These are phyloP conservation scores for Gouania willdenowi DNA, from an alignment of 2,797 vertebrate species.

Conservation along the genomic window DNA sequence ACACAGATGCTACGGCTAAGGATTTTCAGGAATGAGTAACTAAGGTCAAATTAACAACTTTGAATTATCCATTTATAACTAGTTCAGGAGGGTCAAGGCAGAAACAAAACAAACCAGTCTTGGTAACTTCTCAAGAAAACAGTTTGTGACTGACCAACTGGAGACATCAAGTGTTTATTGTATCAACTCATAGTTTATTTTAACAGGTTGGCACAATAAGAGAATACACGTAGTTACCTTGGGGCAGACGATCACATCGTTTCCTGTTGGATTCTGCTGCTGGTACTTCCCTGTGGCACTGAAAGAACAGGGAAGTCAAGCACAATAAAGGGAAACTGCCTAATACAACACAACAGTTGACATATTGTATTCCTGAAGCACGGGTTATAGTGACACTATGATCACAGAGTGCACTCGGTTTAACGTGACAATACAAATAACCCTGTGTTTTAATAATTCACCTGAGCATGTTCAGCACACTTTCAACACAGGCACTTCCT, in stretches of 20 bases:
- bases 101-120: conserved; percentile 17
- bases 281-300: not conserved
- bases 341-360: conserved; percentile 60
- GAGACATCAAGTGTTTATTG: conserved; percentile 32
- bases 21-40: conserved; percentile 39
- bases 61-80: conserved; percentile 50
- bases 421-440: conserved; percentile 70
- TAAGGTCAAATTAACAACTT: conserved; percentile 49
- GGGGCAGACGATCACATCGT: conserved; percentile 9
- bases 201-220: conserved; percentile 21
- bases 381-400: conserved; percentile 59
- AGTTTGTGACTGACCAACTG: conserved; percentile 48
- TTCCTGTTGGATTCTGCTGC: conserved; percentile 14
- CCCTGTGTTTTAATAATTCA: conserved; percentile 65
- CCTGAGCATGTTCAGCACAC: conserved; percentile 52
- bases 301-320: conserved; percentile 14
- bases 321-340: conserved; percentile 39
- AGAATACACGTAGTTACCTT: conserved; percentile 48
- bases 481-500: conserved; percentile 25
- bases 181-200: conserved; percentile 44
- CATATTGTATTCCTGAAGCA: conserved; percentile 43
- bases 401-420: conserved; percentile 63
- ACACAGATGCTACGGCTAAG: conserved; percentile 51
- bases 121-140: conserved; percentile 45
- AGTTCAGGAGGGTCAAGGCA: conserved; percentile 21